A percentile compares a stretch with the other conserved stretches of the same genome.
Conservation (phyloP, 2,888 invertebrate genomes). For the Luperina testacea region DNA sequence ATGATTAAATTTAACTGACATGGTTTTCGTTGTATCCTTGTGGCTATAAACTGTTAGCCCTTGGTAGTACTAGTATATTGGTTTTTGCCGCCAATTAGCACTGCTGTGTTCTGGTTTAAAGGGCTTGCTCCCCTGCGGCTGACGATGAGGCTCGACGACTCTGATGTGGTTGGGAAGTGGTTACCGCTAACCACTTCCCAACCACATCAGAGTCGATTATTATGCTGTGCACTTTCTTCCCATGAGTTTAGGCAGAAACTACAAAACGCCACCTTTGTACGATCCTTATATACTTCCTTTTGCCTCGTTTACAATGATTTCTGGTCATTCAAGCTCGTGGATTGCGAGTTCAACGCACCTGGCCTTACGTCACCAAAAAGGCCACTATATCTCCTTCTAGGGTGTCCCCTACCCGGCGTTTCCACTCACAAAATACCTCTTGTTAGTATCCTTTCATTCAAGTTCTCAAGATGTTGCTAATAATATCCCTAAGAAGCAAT, state of each 20-base stretch:
- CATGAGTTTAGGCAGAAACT: not conserved
- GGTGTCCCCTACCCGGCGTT: not conserved
- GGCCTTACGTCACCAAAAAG: no score
- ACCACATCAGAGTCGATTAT: not conserved
- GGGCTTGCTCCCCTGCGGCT: not conserved
- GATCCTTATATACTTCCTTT: not conserved
- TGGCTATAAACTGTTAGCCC: not conserved
- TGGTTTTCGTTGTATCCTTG: not conserved
- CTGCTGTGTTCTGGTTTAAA: not conserved
- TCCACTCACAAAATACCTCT: not conserved
- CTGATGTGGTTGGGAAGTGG: no score
- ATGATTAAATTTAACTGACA: not conserved
- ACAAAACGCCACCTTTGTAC: not conserved
- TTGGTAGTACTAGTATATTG: not conserved
- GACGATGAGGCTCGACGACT: not conserved
- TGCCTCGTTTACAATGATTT: not conserved
- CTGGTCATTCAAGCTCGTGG: not conserved
- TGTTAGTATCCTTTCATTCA: not conserved
- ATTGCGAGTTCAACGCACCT: not conserved
- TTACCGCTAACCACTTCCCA: not conserved
- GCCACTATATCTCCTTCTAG: no score
- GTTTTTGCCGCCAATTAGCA: not conserved
- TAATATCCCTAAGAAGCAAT: slow-evolving; percentile 9
- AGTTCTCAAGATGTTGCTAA: not conserved
- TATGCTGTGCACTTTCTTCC: not conserved